These are phyloP conservation scores for Medauroidea extradentata DNA, from an alignment of 1,140 invertebrate species.

Conservation along the genomic window DNA sequence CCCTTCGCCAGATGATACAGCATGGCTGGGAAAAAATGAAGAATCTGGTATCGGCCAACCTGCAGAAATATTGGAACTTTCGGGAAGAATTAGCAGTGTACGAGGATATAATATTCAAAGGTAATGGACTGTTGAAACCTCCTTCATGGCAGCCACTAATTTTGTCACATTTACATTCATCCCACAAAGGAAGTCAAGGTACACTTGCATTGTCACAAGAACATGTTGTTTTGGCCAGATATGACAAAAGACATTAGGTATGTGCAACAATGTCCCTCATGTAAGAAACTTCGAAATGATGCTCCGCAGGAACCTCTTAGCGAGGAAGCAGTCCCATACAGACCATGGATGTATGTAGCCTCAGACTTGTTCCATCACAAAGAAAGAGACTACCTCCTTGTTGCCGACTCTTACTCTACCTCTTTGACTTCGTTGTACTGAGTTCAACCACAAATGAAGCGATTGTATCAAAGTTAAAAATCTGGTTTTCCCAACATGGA, in stretches of 20 bases:
- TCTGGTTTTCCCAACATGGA: constrained; percentile 6
- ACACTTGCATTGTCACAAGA: neutral
- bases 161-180: too few species aligned
- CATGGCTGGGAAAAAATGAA: too few species aligned
- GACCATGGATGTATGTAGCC: neutral
- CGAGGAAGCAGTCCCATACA: neutral
- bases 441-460: neutral
- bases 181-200: too few species aligned
- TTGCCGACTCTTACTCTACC: neutral
- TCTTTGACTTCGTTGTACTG: neutral
- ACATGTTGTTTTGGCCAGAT: constrained; percentile 9
- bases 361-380: neutral
- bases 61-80: constrained; percentile 8
- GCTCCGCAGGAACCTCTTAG: neutral
- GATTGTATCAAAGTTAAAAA: neutral
- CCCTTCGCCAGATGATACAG: too few species aligned
- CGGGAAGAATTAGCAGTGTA: constrained; percentile 7
- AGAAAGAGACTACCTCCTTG: neutral
- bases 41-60: neutral
- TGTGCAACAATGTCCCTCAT: neutral
- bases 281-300: too few species aligned
- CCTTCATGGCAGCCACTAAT: neutral
- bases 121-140: neutral
- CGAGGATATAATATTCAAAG: constrained; percentile 4
- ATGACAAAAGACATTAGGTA: constrained; percentile 5